phyloP scores from a whole-genome alignment of 2,113 vertebrate genomes.

The Stegostoma tigrinum region DNA sequence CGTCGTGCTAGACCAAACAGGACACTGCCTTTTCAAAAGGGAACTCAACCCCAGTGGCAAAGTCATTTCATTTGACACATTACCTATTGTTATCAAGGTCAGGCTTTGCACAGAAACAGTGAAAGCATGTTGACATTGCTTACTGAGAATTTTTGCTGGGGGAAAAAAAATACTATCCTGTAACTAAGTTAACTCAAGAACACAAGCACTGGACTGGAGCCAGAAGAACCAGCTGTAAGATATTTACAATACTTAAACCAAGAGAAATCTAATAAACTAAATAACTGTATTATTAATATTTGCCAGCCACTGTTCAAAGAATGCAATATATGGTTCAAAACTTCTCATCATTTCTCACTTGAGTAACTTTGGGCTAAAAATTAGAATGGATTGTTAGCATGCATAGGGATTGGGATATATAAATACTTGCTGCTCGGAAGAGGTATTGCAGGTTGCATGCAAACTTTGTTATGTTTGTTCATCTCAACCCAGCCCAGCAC shows the following conservation, averaged over 20 bases:
- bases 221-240: background rate
- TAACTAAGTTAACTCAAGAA: constrained; percentile 12
- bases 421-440: background rate
- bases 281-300: background rate
- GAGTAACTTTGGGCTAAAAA: background rate
- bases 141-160: background rate
- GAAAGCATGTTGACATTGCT: background rate
- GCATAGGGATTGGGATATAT: background rate
- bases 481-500: background rate
- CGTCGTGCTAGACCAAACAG: background rate
- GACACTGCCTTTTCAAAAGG: background rate
- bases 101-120: background rate
- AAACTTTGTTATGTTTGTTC: background rate
- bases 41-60: constrained; percentile 15
- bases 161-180: background rate
- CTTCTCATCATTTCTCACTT: background rate
- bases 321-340: background rate
- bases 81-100: background rate
- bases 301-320: background rate
- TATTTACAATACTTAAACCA: background rate
- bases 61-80: constrained; percentile 1
- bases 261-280: background rate
- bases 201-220: background rate
- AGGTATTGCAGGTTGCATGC: background rate
- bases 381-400: background rate